Evolutionary conservation across 2,797 vertebrate species (phyloP).

Genomic region (Phrynocephalus guinanensis): DNA sequence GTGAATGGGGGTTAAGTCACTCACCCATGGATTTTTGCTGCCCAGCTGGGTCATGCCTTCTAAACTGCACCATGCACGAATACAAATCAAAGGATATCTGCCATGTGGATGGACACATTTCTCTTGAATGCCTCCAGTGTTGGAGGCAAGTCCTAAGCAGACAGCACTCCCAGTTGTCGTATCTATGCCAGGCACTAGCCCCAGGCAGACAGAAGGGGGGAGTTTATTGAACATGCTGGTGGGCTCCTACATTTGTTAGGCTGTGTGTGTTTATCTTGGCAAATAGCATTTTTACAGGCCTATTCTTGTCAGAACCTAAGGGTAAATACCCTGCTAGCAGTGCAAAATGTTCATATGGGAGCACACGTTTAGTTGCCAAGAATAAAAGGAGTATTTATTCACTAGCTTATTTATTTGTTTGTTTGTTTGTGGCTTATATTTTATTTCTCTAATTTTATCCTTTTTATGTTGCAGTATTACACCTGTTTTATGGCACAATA

Average conservation of each 20-base stretch:
- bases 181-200: not conserved
- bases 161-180: not conserved
- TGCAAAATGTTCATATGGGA: not conserved
- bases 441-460: not conserved
- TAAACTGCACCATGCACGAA: too few species aligned
- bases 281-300: too few species aligned
- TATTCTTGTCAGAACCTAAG: not conserved
- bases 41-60: too few species aligned
- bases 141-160: not conserved
- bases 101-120: not conserved
- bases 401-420: not conserved
- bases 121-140: too few species aligned
- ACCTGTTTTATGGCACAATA: constrained; percentile 2
- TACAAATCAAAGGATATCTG: too few species aligned
- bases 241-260: not conserved
- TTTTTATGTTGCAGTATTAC: constrained; percentile 16
- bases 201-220: not conserved
- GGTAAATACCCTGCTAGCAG: not conserved
- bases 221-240: not conserved
- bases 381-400: not conserved
- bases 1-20: too few species aligned
- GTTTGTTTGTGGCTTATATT: not conserved
- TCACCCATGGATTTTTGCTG: too few species aligned
- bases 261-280: not conserved
- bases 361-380: not conserved